These are phyloP conservation scores for Oreochromis aureus DNA, from an alignment of 2,113 vertebrate species.

Conservation along the genomic window DNA sequence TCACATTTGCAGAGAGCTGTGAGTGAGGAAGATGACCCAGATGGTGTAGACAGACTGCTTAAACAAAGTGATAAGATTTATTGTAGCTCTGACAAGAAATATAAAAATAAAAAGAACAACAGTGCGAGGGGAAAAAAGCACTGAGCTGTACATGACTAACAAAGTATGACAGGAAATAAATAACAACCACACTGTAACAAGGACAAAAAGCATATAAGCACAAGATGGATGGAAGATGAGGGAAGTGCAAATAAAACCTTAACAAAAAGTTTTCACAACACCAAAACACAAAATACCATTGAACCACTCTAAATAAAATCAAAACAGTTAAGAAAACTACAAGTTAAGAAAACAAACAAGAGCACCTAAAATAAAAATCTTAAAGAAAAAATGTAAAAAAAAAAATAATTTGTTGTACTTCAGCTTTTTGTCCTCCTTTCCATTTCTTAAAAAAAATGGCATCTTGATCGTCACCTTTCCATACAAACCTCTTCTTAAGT, in stretches of 20 bases:
- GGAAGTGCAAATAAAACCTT: rapidly evolving
- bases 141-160: rapidly evolving
- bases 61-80: background rate
- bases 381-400: background rate
- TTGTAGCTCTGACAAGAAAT: background rate
- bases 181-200: background rate
- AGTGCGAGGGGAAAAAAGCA: rapidly evolving
- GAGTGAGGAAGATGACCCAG: background rate
- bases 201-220: background rate
- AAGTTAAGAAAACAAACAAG: background rate
- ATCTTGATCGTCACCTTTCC: background rate
- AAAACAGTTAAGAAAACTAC: rapidly evolving
- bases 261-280: background rate
- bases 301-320: background rate
- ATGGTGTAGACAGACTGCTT: rapidly evolving
- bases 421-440: background rate
- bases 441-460: background rate
- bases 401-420: background rate
- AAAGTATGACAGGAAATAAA: background rate
- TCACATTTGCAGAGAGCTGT: background rate
- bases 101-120: background rate
- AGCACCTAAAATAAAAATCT: background rate
- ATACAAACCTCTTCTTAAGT: rapidly evolving
- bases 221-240: background rate
- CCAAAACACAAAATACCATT: background rate